Evolutionary conservation across 2,797 vertebrate species (phyloP).

Genomic region (Melopsittacus undulatus): DNA sequence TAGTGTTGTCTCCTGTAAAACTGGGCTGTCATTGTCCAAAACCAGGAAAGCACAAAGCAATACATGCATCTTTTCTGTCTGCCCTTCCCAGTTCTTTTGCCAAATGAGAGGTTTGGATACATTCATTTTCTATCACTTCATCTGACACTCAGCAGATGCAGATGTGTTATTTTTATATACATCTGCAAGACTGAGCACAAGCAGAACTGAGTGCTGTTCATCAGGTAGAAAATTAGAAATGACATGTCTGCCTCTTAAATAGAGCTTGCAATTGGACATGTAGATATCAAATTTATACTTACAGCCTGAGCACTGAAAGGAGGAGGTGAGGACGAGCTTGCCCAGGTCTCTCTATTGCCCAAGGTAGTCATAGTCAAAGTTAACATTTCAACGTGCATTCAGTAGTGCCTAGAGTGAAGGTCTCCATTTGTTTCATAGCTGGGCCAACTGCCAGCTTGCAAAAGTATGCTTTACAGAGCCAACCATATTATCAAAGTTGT

Average conservation of each 20-base stretch:
- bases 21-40: background rate
- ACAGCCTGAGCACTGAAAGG: background rate
- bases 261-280: background rate
- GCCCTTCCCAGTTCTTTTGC: background rate
- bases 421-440: background rate
- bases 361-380: background rate
- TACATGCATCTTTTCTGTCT: background rate
- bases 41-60: background rate
- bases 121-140: background rate
- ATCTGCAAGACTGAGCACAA: background rate
- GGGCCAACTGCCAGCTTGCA: background rate
- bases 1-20: background rate
- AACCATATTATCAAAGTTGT: background rate
- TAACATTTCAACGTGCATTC: background rate
- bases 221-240: background rate
- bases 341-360: background rate
- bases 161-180: background rate
- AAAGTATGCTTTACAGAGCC: background rate
- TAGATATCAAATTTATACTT: background rate
- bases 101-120: background rate
- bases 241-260: background rate
- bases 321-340: background rate
- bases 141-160: background rate
- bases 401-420: background rate
- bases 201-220: background rate